Evolutionary conservation across 2,888 invertebrate species (phyloP), one percentile per base, ranked within the genome.

Genomic region (Pharmacophagus antenor): DNA sequence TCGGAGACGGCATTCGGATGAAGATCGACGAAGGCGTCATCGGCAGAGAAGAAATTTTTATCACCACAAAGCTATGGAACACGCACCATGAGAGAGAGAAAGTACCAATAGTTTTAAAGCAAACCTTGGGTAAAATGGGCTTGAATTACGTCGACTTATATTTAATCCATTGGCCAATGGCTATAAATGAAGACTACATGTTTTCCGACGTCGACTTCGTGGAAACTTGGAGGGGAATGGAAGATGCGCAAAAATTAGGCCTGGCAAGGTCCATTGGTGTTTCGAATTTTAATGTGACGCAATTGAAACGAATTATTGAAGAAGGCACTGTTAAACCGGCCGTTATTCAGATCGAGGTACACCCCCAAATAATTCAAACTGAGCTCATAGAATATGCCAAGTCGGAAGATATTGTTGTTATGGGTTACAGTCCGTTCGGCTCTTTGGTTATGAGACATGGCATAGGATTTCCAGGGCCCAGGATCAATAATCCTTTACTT

Each of bases 221-320:
- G 7, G 94, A 94, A 1, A 94, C 94, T 0, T 94, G 94, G 93
- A 87, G 92, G 70, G 94, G 91, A 1, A 92, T 96, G 94, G 95
- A 95, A 70, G 90, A 92, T 58, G 92, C 93, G 50, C 92, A 93
- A 37, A 82, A 87, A 20, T 88, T 92, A 23, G 94, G 94, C 0
- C 77, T 95, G 18, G 82, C 92, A 0, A 93, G 92, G 69, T 93
- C 94, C 48, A 95, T 96, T 61, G 96, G 96, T 0, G 77, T 96
- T 12, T 95, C 95, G 18, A 96, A 96, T 80, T 96, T 96, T 72
- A 94, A 95, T 71, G 92, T 87, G 0, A 82, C 93, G 62, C 95
- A 96, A 74, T 81, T 96, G 20, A 87, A 93, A 42, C 89, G 93
- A 62, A 73, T 96, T 42, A 71, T 95, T 7, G 82, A 89, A 0